Evolutionary conservation across 1,140 invertebrate species (phyloP).

Genomic region (Lysiphlebus fabarum): DNA sequence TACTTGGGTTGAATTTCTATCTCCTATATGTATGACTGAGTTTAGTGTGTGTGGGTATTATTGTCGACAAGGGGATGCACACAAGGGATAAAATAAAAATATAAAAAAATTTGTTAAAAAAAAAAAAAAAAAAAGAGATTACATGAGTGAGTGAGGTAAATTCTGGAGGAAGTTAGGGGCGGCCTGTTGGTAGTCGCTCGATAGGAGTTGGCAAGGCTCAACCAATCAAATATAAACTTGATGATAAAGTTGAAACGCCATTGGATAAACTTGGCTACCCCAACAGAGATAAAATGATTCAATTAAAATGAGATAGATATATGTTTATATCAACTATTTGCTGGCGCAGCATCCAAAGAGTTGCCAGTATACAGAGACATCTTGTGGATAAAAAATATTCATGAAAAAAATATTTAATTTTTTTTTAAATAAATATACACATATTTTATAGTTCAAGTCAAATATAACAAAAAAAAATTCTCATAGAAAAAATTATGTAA

Average conservation of each 20-base stretch:
- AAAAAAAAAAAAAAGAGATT: too few relatives aligned
- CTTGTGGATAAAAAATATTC: slow-evolving; percentile 38
- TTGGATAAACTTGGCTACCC: slow-evolving; percentile 36
- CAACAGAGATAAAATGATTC: slow-evolving; percentile 29
- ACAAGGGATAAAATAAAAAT: too few relatives aligned
- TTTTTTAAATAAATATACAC: slow-evolving; percentile 1
- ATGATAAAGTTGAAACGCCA: slow-evolving; percentile 44
- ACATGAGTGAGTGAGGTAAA: slow-evolving; percentile 8
- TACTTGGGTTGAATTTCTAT: too few relatives aligned
- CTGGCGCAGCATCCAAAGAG: slow-evolving; percentile 26
- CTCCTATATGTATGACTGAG: too few relatives aligned
- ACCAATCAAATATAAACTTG: slow-evolving; percentile 40
- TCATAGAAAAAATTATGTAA: too few relatives aligned
- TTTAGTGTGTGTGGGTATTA: too few relatives aligned
- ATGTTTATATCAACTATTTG: slow-evolving; percentile 11
- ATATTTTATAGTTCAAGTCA: too few relatives aligned
- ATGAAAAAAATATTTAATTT: neutral
- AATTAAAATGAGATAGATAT: slow-evolving; percentile 32
- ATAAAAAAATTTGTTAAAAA: too few relatives aligned
- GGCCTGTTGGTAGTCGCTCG: slow-evolving; percentile 49
- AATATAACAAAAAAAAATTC: too few relatives aligned
- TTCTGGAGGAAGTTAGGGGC: slow-evolving; percentile 39
- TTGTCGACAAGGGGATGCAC: too few relatives aligned
- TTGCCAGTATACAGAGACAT: slow-evolving; percentile 46
- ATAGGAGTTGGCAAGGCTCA: slow-evolving; percentile 41